These are phyloP conservation scores for Urophycis tenuis DNA, from an alignment of 2,797 vertebrate species.

Conservation along the genomic window DNA sequence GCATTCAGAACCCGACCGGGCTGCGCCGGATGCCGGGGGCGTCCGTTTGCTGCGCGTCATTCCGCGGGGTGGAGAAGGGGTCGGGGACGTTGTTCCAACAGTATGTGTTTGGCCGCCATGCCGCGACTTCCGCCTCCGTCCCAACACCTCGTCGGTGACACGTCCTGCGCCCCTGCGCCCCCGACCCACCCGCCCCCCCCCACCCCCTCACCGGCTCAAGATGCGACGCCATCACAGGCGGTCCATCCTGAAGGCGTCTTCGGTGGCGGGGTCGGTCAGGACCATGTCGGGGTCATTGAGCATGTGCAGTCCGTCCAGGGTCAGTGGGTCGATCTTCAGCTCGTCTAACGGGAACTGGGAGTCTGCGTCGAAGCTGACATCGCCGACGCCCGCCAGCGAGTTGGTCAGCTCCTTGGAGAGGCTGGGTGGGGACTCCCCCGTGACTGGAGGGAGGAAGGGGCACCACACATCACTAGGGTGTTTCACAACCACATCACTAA, in stretches of 20 bases:
- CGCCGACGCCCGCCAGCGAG: constrained; percentile 85
- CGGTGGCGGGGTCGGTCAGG: constrained; percentile 91
- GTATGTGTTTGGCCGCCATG: too few relatives aligned
- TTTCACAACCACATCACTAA: too few relatives aligned
- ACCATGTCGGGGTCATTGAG: constrained; percentile 99
- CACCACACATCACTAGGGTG: background rate
- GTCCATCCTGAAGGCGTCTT: constrained; percentile 99
- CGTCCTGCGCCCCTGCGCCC: constrained; percentile 24
- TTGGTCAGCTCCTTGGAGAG: constrained; percentile 96
- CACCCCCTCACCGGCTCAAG: background rate
- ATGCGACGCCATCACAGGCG: constrained; percentile 74
- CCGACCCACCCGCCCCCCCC: constrained; percentile 19
- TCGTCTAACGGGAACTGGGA: constrained; percentile 97
- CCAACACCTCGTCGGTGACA: constrained; percentile 11
- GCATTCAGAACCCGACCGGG: constrained; percentile 65
- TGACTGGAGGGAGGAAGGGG: constrained; percentile 48
- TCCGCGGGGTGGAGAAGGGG: constrained; percentile 53
- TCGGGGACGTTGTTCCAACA: constrained; percentile 58
- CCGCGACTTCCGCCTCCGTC: background rate
- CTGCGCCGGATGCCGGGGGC: constrained; percentile 45
- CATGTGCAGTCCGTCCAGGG: constrained; percentile 96
- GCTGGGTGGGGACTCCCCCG: constrained; percentile 95
- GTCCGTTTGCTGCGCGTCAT: constrained; percentile 53
- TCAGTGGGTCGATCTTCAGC: constrained; percentile 97
- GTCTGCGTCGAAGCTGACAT: constrained; percentile 94